Evolutionary conservation across 2,797 vertebrate species (phyloP), one percentile per base, ranked within the genome.

Genomic region (Oreortyx pictus): DNA sequence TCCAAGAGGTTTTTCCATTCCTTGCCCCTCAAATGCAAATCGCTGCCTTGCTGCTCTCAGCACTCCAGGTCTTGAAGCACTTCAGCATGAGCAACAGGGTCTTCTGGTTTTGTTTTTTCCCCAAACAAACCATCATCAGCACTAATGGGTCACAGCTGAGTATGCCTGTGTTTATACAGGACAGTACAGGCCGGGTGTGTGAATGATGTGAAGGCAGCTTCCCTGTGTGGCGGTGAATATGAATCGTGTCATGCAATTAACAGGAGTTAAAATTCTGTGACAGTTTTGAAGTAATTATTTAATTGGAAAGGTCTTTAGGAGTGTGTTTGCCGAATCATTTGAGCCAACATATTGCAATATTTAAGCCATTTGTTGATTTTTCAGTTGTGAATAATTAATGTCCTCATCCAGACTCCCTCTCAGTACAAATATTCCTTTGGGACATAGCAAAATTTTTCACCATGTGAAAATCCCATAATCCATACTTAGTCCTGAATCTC

Each of bases 281-380:
- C 90, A 77, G 78, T 94, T 94, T 80, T 82, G 88, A 93, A 94
- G 79, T 94, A 93, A 91, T 79, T 72, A 76, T 95, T 95, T 92
- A 97, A 95, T 97, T 88, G 88, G 49, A 93, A 94, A 65, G 75
- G 72, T 85, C 82, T 95, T 93, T 20, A 54, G 20, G 64, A 77
- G 81, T 46, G 4, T 43, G 25, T 93, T 89, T 94, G 83, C 75
- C 3, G 6, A 82, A 72, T 93, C 57, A 37, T 73, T 70, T 95
- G 95, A 91, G 47, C 71, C 76, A 93, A 80, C 68, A 31, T 59
- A 59, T 89, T 87, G 92, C 80, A 89, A 33, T 72, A 44, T 94
- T 94, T 93, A 72, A 82, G 80, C 86, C 88, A 82, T 96, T 90
- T 95, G 94, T 97, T 96, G 92, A 64, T 96, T 95, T 96, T 89